Conservation (phyloP, 2,113 vertebrate genomes). For the Xenopus borealis region DNA sequence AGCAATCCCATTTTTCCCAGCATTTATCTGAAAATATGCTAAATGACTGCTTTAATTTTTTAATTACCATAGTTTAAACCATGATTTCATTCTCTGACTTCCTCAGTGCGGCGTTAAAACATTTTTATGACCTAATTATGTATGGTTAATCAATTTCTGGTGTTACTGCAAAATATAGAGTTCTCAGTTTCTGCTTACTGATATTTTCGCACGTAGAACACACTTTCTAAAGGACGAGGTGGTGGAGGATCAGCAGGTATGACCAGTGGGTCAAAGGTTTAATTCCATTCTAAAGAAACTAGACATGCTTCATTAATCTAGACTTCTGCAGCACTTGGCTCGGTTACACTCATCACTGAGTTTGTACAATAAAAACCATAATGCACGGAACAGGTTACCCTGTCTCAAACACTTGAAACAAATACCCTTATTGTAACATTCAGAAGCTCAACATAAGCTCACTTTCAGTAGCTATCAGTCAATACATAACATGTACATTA, state of each 20-base stretch:
- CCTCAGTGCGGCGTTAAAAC: neutral
- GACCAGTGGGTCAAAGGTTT: neutral
- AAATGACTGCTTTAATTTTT: no score
- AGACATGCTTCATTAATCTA: neutral
- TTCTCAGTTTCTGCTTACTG: neutral
- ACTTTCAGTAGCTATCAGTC: no score
- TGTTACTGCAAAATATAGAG: conserved; percentile 2
- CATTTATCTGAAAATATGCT: no score
- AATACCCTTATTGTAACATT: conserved; percentile 2
- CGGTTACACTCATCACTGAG: conserved; percentile 1
- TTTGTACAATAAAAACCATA: conserved; percentile 1
- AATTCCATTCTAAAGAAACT: conserved; percentile 1
- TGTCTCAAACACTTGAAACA: conserved; percentile 19
- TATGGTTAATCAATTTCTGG: conserved; percentile 6
- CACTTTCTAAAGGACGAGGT: neutral
- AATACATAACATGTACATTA: no score
- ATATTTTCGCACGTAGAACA: neutral
- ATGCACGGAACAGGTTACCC: neutral
- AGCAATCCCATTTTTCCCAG: no score
- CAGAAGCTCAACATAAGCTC: neutral
- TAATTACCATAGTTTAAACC: neutral
- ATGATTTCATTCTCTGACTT: no score
- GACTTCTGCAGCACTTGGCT: neutral
- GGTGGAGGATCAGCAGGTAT: neutral
- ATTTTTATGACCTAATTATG: conserved; percentile 4